Base-by-base conservation (phyloP, 2,113 vertebrate species). In the Conger conger region DNA sequence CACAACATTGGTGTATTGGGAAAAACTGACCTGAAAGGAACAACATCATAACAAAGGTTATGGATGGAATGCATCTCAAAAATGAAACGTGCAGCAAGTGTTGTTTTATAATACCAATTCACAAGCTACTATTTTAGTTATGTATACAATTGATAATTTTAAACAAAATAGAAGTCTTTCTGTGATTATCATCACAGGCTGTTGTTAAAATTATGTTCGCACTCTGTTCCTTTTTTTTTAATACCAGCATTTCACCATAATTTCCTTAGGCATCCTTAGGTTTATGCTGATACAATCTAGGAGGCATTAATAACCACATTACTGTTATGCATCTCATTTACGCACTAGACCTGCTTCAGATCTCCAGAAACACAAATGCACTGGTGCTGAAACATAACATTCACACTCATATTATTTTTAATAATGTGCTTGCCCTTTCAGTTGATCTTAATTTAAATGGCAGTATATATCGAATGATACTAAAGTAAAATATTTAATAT, bases 1-100 rank as follows among this genome's bases (percentile, higher is more conserved):
- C 20, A 99, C 95, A 16, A 99, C 93, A 63, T 99, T 99, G 0
- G 90, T 95, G 86, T 97, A 99, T 80, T 90, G 91, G 0, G 96
- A 93, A 93, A 99, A 99, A 89, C 93, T 96, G 86, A 98, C 97
- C 98, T 99, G 63, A 35, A 13, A 91, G 91, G 11, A 87, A 86
- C 4, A 83, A 63, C 30, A 86, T 33, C 4, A 77, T n/a, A 33
- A 60, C 6, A 30, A 79, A 36, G 27, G 7, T 18, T 79, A 27
- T 23, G 3, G 30, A 54, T 40, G 1, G 27, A 77, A 33, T 53
- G 60, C 38, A 35, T 18, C 54, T 33, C 9, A 30, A 27, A 50
- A 37, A 30, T 0, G 20, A 45, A 76, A 33, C 68, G 8, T 6
- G 40, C 40, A 42, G 45, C 11, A 50, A 50, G 45, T 50, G 45